A percentile compares a stretch with the other conserved stretches of the same genome.
Conservation (phyloP, 2,797 vertebrate species). For the Meriones psammophilus region DNA sequence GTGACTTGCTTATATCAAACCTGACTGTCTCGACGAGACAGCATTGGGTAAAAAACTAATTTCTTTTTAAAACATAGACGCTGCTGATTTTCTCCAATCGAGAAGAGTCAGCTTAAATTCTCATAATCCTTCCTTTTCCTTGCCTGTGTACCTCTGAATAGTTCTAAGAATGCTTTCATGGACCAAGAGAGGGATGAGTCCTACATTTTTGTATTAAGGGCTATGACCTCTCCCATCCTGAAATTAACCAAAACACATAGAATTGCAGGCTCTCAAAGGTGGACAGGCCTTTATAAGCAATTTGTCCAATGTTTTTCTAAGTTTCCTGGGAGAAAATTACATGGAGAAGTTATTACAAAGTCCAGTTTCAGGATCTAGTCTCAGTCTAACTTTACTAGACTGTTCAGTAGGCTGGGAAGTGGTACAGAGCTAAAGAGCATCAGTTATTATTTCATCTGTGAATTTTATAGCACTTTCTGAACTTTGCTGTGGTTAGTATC, state of each 20-base stretch:
- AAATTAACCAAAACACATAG: conserved; percentile 42
- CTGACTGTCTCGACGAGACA: conserved; percentile 44
- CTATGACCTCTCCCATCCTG: background rate
- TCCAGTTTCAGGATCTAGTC: background rate
- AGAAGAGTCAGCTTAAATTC: conserved; percentile 40
- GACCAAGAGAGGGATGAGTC: background rate
- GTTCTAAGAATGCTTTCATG: conserved; percentile 53
- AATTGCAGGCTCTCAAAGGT: conserved; percentile 10
- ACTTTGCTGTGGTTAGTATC: conserved; percentile 12
- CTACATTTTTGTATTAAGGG: conserved; percentile 5
- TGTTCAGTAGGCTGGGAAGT: conserved; percentile 5
- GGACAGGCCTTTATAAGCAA: conserved; percentile 38
- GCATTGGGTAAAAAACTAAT: conserved; percentile 31
- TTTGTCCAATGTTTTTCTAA: background rate
- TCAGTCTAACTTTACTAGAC: conserved; percentile 21
- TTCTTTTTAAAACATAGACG: conserved; percentile 41
- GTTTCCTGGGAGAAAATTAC: conserved; percentile 13
- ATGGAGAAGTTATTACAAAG: conserved; percentile 28
- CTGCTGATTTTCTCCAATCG: conserved; percentile 62
- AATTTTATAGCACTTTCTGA: background rate
- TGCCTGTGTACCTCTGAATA: background rate
- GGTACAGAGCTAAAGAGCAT: conserved; percentile 8
- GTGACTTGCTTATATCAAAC: background rate
- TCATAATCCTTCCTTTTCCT: conserved; percentile 12
- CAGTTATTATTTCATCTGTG: conserved; percentile 20